Evolutionary conservation across 2,888 invertebrate species (phyloP).

Genomic region (Alsophila aescularia): DNA sequence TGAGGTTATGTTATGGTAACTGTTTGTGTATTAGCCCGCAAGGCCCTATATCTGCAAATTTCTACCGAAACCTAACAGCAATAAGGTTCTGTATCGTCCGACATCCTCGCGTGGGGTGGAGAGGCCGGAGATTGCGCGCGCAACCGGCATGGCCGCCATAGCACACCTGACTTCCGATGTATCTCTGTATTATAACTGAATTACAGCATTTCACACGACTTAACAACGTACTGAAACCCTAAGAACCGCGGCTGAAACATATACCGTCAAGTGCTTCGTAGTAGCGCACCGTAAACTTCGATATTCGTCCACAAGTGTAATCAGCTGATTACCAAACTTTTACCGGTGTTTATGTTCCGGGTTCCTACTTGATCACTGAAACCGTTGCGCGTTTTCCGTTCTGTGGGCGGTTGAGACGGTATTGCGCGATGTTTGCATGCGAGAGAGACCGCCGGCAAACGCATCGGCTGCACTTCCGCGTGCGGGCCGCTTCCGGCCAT

Average conservation of each 20-base stretch:
- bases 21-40: conserved; percentile 73
- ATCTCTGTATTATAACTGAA: conserved; percentile 71
- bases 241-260: conserved; percentile 48
- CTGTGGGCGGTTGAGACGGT: conserved; percentile 48
- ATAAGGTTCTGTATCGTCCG: conserved; percentile 72
- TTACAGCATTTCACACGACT: conserved; percentile 62
- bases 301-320: conserved; percentile 63
- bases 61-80: conserved; percentile 57
- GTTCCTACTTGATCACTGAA: conserved; percentile 64
- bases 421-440: conserved; percentile 54
- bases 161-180: conserved; percentile 79
- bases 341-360: conserved; percentile 73
- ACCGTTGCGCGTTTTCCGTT: conserved; percentile 54
- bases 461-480: conserved; percentile 72
- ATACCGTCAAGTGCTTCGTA: conserved; percentile 52
- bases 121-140: conserved; percentile 77
- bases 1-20: conserved; percentile 84
- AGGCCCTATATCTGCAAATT: conserved; percentile 52
- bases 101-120: conserved; percentile 55
- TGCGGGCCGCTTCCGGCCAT: conserved; percentile 63
- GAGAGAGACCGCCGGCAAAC: conserved; percentile 59
- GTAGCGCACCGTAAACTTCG: conserved; percentile 53
- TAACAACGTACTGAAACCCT: conserved; percentile 46
- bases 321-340: conserved; percentile 83
- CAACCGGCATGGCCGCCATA: conserved; percentile 79